Base-by-base conservation (phyloP, 2,113 vertebrate genomes). In the Phalacrocorax brasilianus region DNA sequence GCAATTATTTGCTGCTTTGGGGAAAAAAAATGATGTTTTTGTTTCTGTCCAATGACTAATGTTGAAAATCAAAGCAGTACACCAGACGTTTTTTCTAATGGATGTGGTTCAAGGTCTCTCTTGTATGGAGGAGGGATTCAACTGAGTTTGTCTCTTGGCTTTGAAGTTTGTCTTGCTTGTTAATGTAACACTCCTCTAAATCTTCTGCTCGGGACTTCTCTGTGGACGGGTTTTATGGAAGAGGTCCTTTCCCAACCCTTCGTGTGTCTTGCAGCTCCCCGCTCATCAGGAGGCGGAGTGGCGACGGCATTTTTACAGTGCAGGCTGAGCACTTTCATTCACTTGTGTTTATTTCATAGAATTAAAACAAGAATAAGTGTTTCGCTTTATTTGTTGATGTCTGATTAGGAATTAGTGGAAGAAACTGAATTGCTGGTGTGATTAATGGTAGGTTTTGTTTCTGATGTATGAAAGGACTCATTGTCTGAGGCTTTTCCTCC, bases 401-500 rank as follows among this genome's bases (percentile, higher is more conserved):
- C 70, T 72, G 89, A 95, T 95, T 91, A 94, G 94, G 93, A 97
- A 96, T 94, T 97, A 95, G 91, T 73, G 76, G 82, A 83, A 83
- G 95, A 79, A 94, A 86, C 89, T 97, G 93, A 95, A 95, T 94
- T 17, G 56, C 86, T 92, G 81, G 89, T 94, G 88, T 90, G 93
- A 93, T 95, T 96, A 96, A 93, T 5, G 5, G 77, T 91, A 45
- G 88, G 85, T 93, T 95, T 95, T 93, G 93, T 96, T 97, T 95
- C 94, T 89, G 67, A 20, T 84, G 65, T 89, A 89, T 97, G 94
- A 97, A 97, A 96, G 91, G 92, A 72, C 53, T 91, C 91, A 93
- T 97, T 97, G 97, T 97, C 80, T 93, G 89, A 82, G 92, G 73
- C 95, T 93, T 97, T 96, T 93, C 92, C 93, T 94, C 88, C 91